Percentiles rank a stretch among this genome's conserved stretches.
Conservation (phyloP, 2,888 invertebrate species). For the Drosophila seclusa region DNA sequence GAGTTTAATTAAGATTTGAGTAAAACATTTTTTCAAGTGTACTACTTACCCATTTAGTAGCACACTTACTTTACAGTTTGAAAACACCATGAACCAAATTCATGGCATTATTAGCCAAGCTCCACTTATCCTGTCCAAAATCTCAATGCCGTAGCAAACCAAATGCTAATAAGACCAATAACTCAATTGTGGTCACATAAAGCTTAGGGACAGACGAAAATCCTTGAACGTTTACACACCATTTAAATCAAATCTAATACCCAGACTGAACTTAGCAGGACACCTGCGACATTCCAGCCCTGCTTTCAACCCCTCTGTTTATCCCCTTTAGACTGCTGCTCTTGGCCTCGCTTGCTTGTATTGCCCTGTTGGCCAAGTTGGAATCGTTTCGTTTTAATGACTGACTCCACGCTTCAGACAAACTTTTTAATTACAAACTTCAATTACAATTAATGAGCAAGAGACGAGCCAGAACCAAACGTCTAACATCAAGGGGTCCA, state of each 20-base stretch:
- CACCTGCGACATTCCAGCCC: slow-evolving; percentile 6
- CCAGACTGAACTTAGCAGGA: slow-evolving; percentile 16
- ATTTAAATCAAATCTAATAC: slow-evolving; percentile 77
- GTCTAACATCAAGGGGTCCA: slow-evolving; percentile 31
- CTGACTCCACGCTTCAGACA: slow-evolving; percentile 67
- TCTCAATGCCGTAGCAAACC: slow-evolving; percentile 23
- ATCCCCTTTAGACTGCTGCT: neutral
- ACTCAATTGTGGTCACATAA: slow-evolving; percentile 70
- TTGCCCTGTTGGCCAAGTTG: slow-evolving; percentile 51
- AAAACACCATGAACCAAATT: slow-evolving; percentile 13
- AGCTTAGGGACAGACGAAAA: slow-evolving; percentile 43
- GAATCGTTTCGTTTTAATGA: slow-evolving; percentile 78
- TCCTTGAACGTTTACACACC: slow-evolving; percentile 74
- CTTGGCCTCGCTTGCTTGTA: slow-evolving; percentile 21
- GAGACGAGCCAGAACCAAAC: slow-evolving; percentile 50
- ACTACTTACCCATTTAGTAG: slow-evolving; percentile 17
- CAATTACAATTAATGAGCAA: slow-evolving; percentile 80
- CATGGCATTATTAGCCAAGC: slow-evolving; percentile 37
- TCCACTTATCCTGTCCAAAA: slow-evolving; percentile 18
- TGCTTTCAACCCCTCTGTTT: neutral
- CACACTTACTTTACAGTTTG: neutral
- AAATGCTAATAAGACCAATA: slow-evolving; percentile 72
- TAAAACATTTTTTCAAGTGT: neutral
- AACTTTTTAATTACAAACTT: slow-evolving; percentile 81
- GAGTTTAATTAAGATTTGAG: neutral